These are phyloP conservation scores for Orchesella flavescens DNA, from an alignment of 2,888 invertebrate genomes.

Conservation along the genomic window DNA sequence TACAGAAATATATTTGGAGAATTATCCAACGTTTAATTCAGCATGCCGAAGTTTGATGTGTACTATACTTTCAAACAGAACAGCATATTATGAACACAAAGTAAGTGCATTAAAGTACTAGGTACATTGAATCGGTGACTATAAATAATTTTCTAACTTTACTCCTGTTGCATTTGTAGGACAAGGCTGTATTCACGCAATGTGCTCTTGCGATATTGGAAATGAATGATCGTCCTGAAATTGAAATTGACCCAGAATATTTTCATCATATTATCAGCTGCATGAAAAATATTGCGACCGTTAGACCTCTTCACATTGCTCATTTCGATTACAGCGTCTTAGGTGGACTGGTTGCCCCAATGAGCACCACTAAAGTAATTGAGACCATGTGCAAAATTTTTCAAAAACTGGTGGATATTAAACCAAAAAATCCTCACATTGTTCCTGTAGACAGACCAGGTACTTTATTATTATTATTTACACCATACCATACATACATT, in stretches of 20 bases:
- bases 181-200: slow-evolving; percentile 88
- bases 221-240: slow-evolving; percentile 70
- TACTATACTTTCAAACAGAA: slow-evolving; percentile 83
- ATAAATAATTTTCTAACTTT: neutral
- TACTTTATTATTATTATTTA: neutral
- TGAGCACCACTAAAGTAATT: slow-evolving; percentile 64
- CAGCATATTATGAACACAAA: slow-evolving; percentile 89
- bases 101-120: slow-evolving; percentile 75
- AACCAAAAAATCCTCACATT: slow-evolving; percentile 69
- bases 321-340: slow-evolving; percentile 66
- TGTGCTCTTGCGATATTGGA: slow-evolving; percentile 78
- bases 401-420: slow-evolving; percentile 68
- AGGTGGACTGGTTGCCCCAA: slow-evolving; percentile 60
- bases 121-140: neutral
- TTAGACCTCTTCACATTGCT: slow-evolving; percentile 70
- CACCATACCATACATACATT: neutral
- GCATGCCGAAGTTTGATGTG: slow-evolving; percentile 76
- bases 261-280: slow-evolving; percentile 71
- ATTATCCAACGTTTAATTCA: slow-evolving; percentile 68
- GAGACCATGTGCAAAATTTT: slow-evolving; percentile 68
- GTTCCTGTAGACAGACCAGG: slow-evolving; percentile 71
- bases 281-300: slow-evolving; percentile 70
- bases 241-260: slow-evolving; percentile 69
- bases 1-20: slow-evolving; percentile 71
- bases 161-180: slow-evolving; percentile 76